These are phyloP conservation scores for Agapornis roseicollis DNA, from an alignment of 2,113 vertebrate species.

Conservation along the genomic window DNA sequence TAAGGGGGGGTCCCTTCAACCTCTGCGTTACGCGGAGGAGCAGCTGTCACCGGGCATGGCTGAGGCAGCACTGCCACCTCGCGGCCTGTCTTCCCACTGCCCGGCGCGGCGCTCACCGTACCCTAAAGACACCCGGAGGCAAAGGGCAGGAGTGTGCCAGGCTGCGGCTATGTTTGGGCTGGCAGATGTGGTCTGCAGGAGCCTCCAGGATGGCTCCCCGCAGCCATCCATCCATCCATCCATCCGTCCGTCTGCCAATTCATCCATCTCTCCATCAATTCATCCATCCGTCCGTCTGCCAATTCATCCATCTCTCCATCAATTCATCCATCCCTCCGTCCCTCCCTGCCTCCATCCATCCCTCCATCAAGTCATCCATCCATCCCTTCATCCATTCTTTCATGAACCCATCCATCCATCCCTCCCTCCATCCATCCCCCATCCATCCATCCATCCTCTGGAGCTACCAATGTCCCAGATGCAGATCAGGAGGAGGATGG, in stretches of 20 bases:
- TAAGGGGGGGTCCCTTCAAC: fast-evolving
- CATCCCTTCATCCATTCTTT: no score
- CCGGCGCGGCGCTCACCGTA: fast-evolving
- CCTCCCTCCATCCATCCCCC: no score
- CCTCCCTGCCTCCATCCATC: no score
- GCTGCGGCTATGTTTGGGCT: fast-evolving
- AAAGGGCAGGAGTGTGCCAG: fast-evolving
- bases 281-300: fast-evolving
- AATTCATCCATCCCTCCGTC: no score
- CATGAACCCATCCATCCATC: no score
- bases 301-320: fast-evolving
- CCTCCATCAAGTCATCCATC: no score
- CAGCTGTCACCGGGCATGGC: background rate
- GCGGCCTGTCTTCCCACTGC: background rate
- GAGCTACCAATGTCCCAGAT: background rate
- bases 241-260: fast-evolving
- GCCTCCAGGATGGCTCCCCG: background rate
- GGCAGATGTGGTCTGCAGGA: fast-evolving
- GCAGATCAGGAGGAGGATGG: background rate
- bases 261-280: no score
- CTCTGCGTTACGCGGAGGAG: fast-evolving
- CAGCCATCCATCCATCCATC: no score
- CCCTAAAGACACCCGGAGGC: fast-evolving
- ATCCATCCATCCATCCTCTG: background rate
- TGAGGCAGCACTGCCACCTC: conserved; percentile 26